Evolutionary conservation across 2,888 invertebrate genomes (phyloP).

Genomic region (Andrena bicolor): DNA sequence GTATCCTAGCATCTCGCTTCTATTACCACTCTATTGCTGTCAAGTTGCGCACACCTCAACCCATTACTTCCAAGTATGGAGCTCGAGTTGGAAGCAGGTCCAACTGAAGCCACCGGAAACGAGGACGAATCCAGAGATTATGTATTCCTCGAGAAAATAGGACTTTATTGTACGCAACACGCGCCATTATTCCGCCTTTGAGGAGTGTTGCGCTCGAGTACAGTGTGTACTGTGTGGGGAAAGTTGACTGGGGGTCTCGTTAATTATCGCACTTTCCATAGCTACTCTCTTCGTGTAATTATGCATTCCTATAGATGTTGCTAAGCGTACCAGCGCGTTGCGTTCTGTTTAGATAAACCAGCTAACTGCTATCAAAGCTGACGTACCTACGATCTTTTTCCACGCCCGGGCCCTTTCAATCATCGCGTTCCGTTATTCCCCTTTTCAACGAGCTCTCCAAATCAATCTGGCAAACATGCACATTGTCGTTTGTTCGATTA

Average conservation of each 20-base stretch:
- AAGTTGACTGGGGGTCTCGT: conserved; percentile 25
- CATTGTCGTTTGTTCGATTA: background rate
- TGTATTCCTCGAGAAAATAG: conserved; percentile 7
- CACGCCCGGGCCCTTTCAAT: background rate
- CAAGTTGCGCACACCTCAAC: too few relatives aligned
- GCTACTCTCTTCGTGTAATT: conserved; percentile 35
- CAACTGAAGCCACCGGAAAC: background rate
- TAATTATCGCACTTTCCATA: conserved; percentile 37
- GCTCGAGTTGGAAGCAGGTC: too few relatives aligned
- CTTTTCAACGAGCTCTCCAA: background rate
- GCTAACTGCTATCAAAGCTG: conserved; percentile 5
- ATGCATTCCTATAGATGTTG: conserved; percentile 2
- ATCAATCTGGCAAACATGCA: background rate
- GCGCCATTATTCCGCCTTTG: conserved; percentile 14
- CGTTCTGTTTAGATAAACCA: conserved; percentile 19
- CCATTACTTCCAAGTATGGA: too few relatives aligned
- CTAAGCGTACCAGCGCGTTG: background rate
- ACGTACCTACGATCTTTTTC: conserved; percentile 8
- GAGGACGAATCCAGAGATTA: background rate
- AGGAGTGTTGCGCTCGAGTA: conserved; percentile 9
- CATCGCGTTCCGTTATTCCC: background rate
- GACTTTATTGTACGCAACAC: conserved; percentile 1
- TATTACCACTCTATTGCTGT: too few relatives aligned
- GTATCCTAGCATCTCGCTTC: too few relatives aligned
- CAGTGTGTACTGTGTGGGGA: conserved; percentile 3